Conservation (phyloP, 2,888 invertebrate species). For the Ophion ellenae region DNA sequence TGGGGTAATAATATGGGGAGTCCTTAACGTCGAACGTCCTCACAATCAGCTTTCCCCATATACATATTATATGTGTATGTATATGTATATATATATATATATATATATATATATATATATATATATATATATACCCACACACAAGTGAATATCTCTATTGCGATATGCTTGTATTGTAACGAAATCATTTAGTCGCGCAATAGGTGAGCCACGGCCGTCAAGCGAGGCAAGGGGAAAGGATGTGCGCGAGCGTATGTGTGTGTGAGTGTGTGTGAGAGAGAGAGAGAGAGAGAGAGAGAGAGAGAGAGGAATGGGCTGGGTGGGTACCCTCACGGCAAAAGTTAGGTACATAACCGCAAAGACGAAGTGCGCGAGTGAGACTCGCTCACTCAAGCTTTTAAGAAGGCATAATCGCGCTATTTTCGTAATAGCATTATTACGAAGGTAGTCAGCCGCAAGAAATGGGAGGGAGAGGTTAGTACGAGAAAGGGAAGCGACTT, state of each 20-base stretch:
- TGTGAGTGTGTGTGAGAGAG: too few species aligned
- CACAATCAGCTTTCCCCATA: too few species aligned
- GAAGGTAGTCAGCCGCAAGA: slow-evolving; percentile 72
- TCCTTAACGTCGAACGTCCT: too few species aligned
- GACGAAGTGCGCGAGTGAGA: slow-evolving; percentile 57
- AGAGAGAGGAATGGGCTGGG: neutral
- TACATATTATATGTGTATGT: too few species aligned
- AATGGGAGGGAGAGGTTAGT: slow-evolving; percentile 47
- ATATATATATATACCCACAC: neutral
- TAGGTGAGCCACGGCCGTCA: slow-evolving; percentile 31
- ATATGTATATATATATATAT: too few species aligned
- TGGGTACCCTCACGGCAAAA: slow-evolving; percentile 40
- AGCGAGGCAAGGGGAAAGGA: neutral
- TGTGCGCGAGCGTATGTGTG: too few species aligned
- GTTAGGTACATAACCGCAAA: slow-evolving; percentile 57
- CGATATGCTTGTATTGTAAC: slow-evolving; percentile 46
- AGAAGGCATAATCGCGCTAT: slow-evolving; percentile 78
- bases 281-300: neutral
- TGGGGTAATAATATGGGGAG: too few species aligned
- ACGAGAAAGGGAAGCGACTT: too few species aligned
- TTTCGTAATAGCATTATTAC: slow-evolving; percentile 81
- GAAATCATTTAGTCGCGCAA: slow-evolving; percentile 59
- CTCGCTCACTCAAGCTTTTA: slow-evolving; percentile 63
- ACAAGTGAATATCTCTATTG: slow-evolving; percentile 4
- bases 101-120: too few species aligned